Evolutionary conservation across 2,888 invertebrate genomes (phyloP), one percentile per base, ranked within the genome.

Genomic region (Apodemia zela): DNA sequence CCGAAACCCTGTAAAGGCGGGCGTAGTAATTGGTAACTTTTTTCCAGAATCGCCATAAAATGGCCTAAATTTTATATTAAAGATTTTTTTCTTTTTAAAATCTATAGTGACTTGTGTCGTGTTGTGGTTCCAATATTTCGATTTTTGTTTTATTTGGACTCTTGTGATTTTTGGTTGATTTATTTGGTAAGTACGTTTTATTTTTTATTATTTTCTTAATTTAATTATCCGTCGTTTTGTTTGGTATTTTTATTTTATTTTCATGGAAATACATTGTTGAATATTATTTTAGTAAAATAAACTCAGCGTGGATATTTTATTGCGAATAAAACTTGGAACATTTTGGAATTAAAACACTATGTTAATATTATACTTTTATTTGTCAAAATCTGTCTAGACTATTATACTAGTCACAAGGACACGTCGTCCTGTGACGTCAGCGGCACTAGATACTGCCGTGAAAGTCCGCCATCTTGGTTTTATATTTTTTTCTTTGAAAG

Each of bases 351-450:
- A 65, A 67, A 72, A 71, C 67, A 69, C 66, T 21, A 38, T 54
- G 59, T 62, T 54, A 29, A 51, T 63, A 72, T 64, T 68, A 54
- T 74, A 74, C 73, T 73, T 77, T 76, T 70, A 74, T 69, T 67
- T 75, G 71, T 71, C 72, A 71, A 71, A 76, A 73, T 68, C 71
- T 71, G 79, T 76, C 80, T 88, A 87, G 85, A 78, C 70, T n/a
- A 57, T 59, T 63, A 45, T 10, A 76, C 72, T 82, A 76, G 71
- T 73, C 71, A 77, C 85, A 85, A 87, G 88, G 89, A 85, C 88
- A 89, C 88, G 86, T 87, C 85, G 84, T 82, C 78, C 82, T 71
- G 84, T 91, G 91, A 91, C 90, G 91, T 91, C 90, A 91, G 85
- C 78, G 75, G 71, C 79, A 78, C 84, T 89, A 90, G 87, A 82